These are phyloP conservation scores for Dasypogon diadema DNA, from an alignment of 2,888 invertebrate genomes.

Conservation along the genomic window DNA sequence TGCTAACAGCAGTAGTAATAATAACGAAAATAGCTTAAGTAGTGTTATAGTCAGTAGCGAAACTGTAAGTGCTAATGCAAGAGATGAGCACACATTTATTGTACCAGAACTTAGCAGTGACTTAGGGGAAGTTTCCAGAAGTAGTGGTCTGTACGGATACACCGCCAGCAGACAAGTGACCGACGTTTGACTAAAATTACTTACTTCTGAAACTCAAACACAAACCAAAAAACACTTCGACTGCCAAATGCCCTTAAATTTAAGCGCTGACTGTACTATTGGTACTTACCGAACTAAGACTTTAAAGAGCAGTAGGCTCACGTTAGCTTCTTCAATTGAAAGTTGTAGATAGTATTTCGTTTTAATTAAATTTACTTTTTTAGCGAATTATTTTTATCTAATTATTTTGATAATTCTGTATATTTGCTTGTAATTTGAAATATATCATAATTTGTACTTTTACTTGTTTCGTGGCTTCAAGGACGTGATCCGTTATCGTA, in stretches of 20 bases:
- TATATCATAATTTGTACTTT: too few species aligned
- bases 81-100: constrained; percentile 4
- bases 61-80: neutral
- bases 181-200: constrained; percentile 60
- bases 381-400: neutral
- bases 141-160: constrained; percentile 58
- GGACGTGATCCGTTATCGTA: too few species aligned
- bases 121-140: constrained; percentile 56
- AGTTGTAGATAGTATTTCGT: constrained; percentile 9
- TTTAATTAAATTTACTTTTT: constrained; percentile 29
- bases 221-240: constrained; percentile 21
- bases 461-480: too few species aligned
- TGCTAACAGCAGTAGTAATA: constrained; percentile 57
- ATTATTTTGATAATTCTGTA: neutral
- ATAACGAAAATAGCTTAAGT: constrained; percentile 55
- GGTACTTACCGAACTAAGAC: constrained; percentile 10
- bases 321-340: constrained; percentile 17
- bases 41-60: constrained; percentile 18
- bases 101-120: constrained; percentile 10
- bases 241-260: constrained; percentile 12
- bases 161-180: constrained; percentile 66
- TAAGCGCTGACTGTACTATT: constrained; percentile 39
- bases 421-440: too few species aligned
- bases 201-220: neutral
- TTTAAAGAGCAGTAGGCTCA: neutral